Base-by-base conservation (phyloP, 2,113 vertebrate species). In the Ptychochromis oligacanthus region DNA sequence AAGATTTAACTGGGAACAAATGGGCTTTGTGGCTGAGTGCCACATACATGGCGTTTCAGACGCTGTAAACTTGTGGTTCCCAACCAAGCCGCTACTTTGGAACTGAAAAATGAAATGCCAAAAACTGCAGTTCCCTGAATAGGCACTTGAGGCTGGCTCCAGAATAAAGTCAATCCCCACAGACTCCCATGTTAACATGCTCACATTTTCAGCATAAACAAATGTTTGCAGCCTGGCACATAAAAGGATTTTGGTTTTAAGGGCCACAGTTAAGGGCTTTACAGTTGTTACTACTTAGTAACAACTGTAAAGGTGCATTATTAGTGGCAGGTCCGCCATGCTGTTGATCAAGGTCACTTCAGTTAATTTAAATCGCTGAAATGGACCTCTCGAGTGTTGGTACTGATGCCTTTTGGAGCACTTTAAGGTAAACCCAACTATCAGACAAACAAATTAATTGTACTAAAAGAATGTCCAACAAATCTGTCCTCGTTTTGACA, bases 91-190 rank as follows among this genome's bases (percentile, higher is more conserved):
- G 24, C 43, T 49, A 70, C 49, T 49, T 70, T 40, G 12, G 26
- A 26, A 15, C 65, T 70, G 65, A 49, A 49, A 28, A 13, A 46
- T 46, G 43, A 70, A 20, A 15, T 70, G 65, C 65, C 43, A 52
- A 52, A 70, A 70, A 49, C 43, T 70, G 43, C 65, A 70, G 24
- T 70, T 70, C 43, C 65, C 52, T 70, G 65, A 31, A 70, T 70
- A 43, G 18, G 24, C 65, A 31, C 65, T 70, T 52, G 65, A 70
- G 65, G 0, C 65, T 52, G 43, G 43, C 17, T 52, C 6, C 43
- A 7, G 43, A 70, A 70, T 52, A 10, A 52, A 6, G 24, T 28
- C 24, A 49, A 24, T 18, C 28, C 15, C 15, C 40, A 28, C 10
- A 49, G 40, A 70, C 15, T 70, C 17, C 9, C 40, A 70, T 28